A percentile compares a stretch with the other conserved stretches of the same genome.
Evolutionary conservation across 2,797 vertebrate species (phyloP).

Genomic region (Semotilus atromaculatus): DNA sequence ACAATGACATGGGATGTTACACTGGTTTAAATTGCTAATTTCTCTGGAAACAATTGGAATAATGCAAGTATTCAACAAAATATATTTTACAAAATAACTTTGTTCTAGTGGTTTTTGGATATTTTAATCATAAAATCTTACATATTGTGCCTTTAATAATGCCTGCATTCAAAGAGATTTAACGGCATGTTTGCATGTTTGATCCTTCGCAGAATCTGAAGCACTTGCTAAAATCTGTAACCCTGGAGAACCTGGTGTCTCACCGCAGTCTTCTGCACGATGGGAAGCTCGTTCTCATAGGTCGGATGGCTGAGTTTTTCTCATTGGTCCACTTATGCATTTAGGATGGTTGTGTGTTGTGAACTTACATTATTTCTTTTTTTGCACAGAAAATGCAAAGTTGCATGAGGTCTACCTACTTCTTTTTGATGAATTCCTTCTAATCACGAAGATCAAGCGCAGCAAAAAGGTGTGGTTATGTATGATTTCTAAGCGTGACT

Average conservation of each 20-base stretch:
- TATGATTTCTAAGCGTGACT: background rate
- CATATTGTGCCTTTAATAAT: background rate
- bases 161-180: background rate
- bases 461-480: conserved; percentile 85
- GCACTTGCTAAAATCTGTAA: conserved; percentile 85
- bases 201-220: conserved; percentile 80
- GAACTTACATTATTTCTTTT: background rate
- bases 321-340: background rate
- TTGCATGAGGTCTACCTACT: conserved; percentile 87
- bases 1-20: no score
- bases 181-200: background rate
- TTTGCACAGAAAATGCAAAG: conserved; percentile 80
- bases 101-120: background rate
- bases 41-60: background rate
- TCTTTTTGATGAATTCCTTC: conserved; percentile 91
- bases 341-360: no score
- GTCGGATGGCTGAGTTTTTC: conserved; percentile 67
- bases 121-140: background rate
- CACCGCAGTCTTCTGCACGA: conserved; percentile 86
- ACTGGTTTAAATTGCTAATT: background rate
- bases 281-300: conserved; percentile 83
- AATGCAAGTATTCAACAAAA: background rate
- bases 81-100: no score
- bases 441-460: conserved; percentile 90
- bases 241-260: conserved; percentile 86